Evolutionary conservation across 2,113 vertebrate genomes (phyloP).

Genomic region (Lepisosteus osseus): DNA sequence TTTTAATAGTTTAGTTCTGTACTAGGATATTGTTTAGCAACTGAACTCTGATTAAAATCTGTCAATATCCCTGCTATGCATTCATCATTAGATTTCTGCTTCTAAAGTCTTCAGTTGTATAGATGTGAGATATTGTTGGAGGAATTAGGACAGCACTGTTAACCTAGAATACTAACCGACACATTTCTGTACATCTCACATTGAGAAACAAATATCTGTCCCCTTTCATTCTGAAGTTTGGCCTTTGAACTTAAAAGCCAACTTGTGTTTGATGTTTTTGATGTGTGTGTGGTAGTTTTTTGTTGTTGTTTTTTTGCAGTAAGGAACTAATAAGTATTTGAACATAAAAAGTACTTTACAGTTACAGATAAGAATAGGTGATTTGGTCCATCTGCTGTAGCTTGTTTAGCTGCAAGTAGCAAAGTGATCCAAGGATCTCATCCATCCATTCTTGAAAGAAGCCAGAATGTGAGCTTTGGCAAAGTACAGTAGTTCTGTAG

Average conservation of each 20-base stretch:
- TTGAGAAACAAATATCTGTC: background rate
- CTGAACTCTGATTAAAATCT: background rate
- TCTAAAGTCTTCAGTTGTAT: background rate
- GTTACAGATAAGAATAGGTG: too few species aligned
- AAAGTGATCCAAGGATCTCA: too few species aligned
- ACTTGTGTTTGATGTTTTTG: too few species aligned
- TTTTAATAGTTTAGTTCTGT: background rate
- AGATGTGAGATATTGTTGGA: background rate
- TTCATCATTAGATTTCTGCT: background rate
- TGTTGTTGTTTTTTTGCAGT: background rate
- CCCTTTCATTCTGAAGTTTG: background rate
- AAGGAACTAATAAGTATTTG: background rate
- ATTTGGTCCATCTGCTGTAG: too few species aligned
- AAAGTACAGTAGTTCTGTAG: too few species aligned
- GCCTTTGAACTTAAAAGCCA: too few species aligned
- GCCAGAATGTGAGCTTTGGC: too few species aligned
- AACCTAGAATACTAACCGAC: background rate
- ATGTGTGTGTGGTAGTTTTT: background rate
- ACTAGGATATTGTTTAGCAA: background rate
- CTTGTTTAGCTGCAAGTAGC: too few species aligned
- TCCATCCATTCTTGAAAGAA: too few species aligned
- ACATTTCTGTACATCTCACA: background rate
- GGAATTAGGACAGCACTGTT: background rate
- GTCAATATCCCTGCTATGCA: background rate
- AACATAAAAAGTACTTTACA: too few species aligned